Base-by-base conservation (phyloP, 2,888 invertebrate species). In the Tanytarsus gracilentus region DNA sequence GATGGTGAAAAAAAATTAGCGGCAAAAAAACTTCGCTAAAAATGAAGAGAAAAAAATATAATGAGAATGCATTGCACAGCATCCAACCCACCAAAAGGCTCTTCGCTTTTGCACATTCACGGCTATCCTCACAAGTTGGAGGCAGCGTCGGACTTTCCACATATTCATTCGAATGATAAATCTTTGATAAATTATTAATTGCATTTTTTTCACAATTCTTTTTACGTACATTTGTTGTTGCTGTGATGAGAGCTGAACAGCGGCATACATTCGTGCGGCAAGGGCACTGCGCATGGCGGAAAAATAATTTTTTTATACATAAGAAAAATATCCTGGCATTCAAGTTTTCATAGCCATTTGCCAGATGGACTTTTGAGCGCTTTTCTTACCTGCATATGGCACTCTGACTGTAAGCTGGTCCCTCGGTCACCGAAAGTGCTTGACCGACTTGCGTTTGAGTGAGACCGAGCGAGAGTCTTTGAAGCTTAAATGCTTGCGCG, bases 381-480 rank as follows among this genome's bases (percentile, higher is more conserved):
- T 16, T 36, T 23, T 65, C 77, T 78, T 80, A 96, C 96, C 96
- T 92, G 90, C 97, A 98, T 74, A 98, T 98, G 67, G 97, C 97
- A 76, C 95, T 95, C 80, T 98, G 97, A 76, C 95, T 96, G 76
- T 98, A 98, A 55, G 96, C 95, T 29, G 97, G 97, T 60, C 97
- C 97, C 76, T 96, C 96, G 21, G 95, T 95, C 61, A 94, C 88
- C 64, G 93, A 95, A 9, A 97, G 77, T 39, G 97, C 95, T 75
- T 96, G 96, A n/a, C 94, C 93, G 60, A 94, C 93, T 78, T 97
- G 97, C 1, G 96, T 96, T 75, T 96, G 95, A 40, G 97, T 97
- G 63, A 97, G 79, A 61, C 97, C 97, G 65, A 97, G 76, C 9
- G 95, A 94, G 64, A 97, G 78, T 67, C 97, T 85, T 56, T 95